phyloP scores from a whole-genome alignment of 2,888 invertebrate genomes.

The Epinotia ramella region DNA sequence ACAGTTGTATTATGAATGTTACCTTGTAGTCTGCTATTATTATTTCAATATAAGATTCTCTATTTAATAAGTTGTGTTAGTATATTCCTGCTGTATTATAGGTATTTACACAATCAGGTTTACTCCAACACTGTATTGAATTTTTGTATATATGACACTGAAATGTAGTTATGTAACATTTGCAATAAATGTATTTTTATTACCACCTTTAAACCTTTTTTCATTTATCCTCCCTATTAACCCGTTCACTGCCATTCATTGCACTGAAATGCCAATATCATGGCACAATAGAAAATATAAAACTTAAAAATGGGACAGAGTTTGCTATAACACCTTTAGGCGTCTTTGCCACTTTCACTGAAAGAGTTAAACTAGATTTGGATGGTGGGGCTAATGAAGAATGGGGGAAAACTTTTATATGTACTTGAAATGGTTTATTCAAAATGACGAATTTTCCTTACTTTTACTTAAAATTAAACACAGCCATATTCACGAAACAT shows the following conservation, averaged over 20 bases:
- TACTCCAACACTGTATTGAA: constrained; percentile 73
- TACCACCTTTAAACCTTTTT: constrained; percentile 74
- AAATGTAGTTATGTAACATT: constrained; percentile 81
- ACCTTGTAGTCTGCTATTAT: constrained; percentile 60
- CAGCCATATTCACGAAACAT: constrained; percentile 26
- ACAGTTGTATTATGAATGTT: constrained; percentile 54
- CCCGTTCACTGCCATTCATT: too few relatives aligned
- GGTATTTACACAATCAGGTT: constrained; percentile 64
- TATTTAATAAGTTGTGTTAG: constrained; percentile 53
- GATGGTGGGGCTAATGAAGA: not conserved
- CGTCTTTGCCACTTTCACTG: too few relatives aligned
- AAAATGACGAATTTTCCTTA: not conserved
- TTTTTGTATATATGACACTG: constrained; percentile 84
- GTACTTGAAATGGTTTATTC: constrained; percentile 13
- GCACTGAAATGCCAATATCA: too few relatives aligned
- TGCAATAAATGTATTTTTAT: constrained; percentile 85
- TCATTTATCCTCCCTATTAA: constrained; percentile 44
- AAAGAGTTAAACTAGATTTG: too few relatives aligned
- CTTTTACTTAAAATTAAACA: constrained; percentile 39
- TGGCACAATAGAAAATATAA: not conserved
- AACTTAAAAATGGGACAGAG: not conserved
- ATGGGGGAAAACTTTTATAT: not conserved
- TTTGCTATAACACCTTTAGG: not conserved
- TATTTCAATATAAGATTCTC: constrained; percentile 52
- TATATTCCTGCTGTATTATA: constrained; percentile 62